These are phyloP conservation scores for Hestina assimilis DNA, from an alignment of 1,140 invertebrate genomes.

Conservation along the genomic window DNA sequence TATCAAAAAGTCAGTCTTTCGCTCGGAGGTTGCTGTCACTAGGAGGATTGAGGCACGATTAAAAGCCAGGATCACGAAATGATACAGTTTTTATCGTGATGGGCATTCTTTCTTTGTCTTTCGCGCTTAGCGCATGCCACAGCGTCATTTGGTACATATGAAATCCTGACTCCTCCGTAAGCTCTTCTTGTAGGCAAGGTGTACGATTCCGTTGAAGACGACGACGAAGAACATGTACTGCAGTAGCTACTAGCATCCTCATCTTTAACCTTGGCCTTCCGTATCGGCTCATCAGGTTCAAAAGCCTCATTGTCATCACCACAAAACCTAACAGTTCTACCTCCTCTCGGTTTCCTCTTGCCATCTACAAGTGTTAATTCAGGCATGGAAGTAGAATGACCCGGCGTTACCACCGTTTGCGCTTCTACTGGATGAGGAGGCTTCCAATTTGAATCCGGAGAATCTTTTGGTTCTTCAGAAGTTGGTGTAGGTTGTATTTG, in stretches of 20 bases:
- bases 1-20: constrained; percentile 73
- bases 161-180: constrained; percentile 91
- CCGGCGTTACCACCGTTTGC: constrained; percentile 57
- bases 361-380: constrained; percentile 60
- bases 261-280: constrained; percentile 58
- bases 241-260: constrained; percentile 89
- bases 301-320: constrained; percentile 81
- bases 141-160: constrained; percentile 93
- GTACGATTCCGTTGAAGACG: constrained; percentile 90
- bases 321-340: constrained; percentile 81
- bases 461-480: constrained; percentile 45
- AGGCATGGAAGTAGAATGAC: constrained; percentile 67
- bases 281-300: constrained; percentile 76
- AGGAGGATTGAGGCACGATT: constrained; percentile 42
- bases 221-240: constrained; percentile 92
- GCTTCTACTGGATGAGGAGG: constrained; percentile 68
- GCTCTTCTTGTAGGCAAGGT: constrained; percentile 87
- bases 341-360: constrained; percentile 49
- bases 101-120: constrained; percentile 75
- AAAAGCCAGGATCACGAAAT: constrained; percentile 81
- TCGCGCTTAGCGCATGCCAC: constrained; percentile 86
- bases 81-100: constrained; percentile 84
- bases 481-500: constrained; percentile 63
- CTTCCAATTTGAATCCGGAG: constrained; percentile 50
- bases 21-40: constrained; percentile 66